A percentile compares a stretch with the other conserved stretches of the same genome.
phyloP scores from a whole-genome alignment of 2,888 invertebrate species.

The Thyatira batis region DNA sequence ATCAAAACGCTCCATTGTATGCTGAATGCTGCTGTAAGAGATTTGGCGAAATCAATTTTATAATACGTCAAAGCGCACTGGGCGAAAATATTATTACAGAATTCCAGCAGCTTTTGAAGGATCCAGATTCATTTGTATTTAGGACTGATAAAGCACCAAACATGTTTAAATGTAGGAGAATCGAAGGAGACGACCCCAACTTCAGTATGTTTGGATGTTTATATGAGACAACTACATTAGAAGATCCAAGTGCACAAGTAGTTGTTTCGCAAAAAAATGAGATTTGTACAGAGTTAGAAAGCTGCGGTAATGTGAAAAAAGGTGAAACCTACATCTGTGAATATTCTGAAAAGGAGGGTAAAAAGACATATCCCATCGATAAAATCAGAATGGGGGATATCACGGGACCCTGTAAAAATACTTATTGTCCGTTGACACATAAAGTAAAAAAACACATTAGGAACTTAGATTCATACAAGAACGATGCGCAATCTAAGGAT shows the following conservation, averaged over 20 bases:
- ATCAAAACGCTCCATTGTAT: conserved; percentile 48
- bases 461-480: conserved; percentile 61
- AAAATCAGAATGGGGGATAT: conserved; percentile 78
- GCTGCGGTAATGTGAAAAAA: conserved; percentile 47
- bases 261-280: conserved; percentile 58
- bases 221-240: conserved; percentile 70
- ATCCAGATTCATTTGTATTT: conserved; percentile 68
- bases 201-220: conserved; percentile 72
- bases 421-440: conserved; percentile 68
- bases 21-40: no score
- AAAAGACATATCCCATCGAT: no score
- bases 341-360: conserved; percentile 25
- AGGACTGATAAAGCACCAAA: conserved; percentile 72
- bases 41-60: conserved; percentile 70
- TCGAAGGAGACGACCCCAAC: conserved; percentile 70
- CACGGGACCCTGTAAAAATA: conserved; percentile 71
- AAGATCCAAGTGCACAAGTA: conserved; percentile 64
- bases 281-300: conserved; percentile 68
- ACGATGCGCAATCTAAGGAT: conserved; percentile 43
- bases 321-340: conserved; percentile 40
- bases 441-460: conserved; percentile 69
- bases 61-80: conserved; percentile 75
- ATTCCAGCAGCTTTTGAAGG: conserved; percentile 66
- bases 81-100: conserved; percentile 74
- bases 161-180: conserved; percentile 66